phyloP scores from a whole-genome alignment of 2,888 invertebrate species.

The Platynereis dumerilii region DNA sequence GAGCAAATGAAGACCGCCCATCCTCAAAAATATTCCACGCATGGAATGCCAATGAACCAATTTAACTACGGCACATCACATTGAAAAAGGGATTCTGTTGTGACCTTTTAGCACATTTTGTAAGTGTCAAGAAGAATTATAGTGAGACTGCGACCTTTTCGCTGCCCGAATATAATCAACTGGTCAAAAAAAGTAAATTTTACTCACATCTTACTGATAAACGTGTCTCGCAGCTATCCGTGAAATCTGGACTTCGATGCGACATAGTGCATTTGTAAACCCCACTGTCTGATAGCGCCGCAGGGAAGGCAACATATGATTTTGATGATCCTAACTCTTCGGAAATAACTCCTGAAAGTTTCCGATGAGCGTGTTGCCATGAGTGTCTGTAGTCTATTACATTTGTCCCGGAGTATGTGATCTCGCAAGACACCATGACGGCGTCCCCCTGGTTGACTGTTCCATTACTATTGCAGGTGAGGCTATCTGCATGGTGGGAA shows the following conservation, averaged over 20 bases:
- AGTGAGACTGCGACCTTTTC: too few species aligned
- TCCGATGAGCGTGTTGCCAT: constrained; percentile 23
- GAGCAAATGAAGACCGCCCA: too few species aligned
- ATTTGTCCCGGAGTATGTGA: constrained; percentile 5
- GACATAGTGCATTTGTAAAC: constrained; percentile 16
- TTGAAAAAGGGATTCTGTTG: too few species aligned
- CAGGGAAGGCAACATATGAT: background rate
- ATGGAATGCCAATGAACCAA: too few species aligned
- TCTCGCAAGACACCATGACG: constrained; percentile 1
- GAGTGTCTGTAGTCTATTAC: constrained; percentile 10
- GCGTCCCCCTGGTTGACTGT: constrained; percentile 13
- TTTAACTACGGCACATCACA: too few species aligned
- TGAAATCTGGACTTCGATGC: constrained; percentile 10
- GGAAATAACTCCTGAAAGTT: constrained; percentile 20
- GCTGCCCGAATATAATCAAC: too few species aligned
- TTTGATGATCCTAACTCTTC: constrained; percentile 9
- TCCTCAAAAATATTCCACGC: too few species aligned
- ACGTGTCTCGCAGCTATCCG: constrained; percentile 7
- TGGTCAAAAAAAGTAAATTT: too few species aligned
- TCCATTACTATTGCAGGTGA: constrained; percentile 16
- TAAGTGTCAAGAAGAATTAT: too few species aligned
- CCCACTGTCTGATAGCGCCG: background rate
- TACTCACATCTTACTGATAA: constrained; percentile 17
- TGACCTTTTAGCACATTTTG: too few species aligned
- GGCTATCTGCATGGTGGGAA: constrained; percentile 8